phyloP scores from a whole-genome alignment of 2,797 vertebrate genomes.

The Molothrus aeneus region DNA sequence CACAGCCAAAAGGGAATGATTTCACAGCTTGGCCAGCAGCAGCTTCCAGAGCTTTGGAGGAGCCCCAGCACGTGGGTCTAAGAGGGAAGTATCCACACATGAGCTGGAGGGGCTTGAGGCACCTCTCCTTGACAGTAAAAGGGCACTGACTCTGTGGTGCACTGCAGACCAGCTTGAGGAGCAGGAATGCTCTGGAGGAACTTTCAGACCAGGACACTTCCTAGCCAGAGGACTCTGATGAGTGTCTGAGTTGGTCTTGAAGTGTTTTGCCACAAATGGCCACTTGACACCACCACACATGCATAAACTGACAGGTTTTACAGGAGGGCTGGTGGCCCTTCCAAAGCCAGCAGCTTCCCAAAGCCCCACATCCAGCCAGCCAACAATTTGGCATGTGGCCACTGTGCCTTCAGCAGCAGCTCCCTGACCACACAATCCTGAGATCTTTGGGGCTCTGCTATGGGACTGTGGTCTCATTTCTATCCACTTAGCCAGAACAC shows the following conservation, averaged over 20 bases:
- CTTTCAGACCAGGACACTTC: neutral
- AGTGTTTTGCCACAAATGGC: neutral
- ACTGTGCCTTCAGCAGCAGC: neutral
- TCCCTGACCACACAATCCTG: accelerated
- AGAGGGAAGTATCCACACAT: neutral
- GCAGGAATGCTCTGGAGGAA: neutral
- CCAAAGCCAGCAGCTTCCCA: neutral
- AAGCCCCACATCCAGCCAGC: neutral
- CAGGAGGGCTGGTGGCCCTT: neutral
- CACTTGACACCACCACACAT: neutral
- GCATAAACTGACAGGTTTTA: neutral
- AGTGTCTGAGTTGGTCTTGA: neutral
- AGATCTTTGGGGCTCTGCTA: neutral
- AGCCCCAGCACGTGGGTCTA: neutral
- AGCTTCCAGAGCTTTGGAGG: neutral
- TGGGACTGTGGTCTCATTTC: neutral
- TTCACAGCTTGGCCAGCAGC: neutral
- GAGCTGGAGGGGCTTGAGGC: neutral
- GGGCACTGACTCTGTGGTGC: neutral
- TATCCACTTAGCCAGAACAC: neutral
- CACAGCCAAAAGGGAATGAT: neutral
- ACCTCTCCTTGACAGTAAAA: neutral
- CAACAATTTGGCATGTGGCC: neutral
- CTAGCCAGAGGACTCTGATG: neutral
- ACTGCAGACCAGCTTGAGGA: neutral